phyloP scores from a whole-genome alignment of 1,140 invertebrate genomes.

The Magallana angulata region DNA sequence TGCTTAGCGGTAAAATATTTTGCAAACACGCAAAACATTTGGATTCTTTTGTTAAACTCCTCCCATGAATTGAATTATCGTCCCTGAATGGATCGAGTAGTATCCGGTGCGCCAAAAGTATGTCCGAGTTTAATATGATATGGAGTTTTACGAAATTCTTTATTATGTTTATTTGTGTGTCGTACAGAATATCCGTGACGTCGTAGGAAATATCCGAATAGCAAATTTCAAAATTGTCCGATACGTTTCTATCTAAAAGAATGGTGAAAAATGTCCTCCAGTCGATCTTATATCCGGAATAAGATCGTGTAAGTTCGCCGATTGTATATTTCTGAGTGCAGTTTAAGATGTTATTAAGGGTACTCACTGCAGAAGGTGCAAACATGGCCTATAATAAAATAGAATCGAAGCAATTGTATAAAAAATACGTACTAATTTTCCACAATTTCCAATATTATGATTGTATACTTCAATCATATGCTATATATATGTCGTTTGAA shows the following conservation, averaged over 20 bases:
- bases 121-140: conserved; percentile 50
- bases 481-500: no score
- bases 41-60: not conserved
- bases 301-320: conserved; percentile 21
- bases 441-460: no score
- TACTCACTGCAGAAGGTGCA: conserved; percentile 32
- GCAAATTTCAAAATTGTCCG: conserved; percentile 46
- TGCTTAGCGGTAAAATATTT: conserved; percentile 44
- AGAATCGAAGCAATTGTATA: not conserved
- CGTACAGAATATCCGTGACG: conserved; percentile 40
- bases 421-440: no score
- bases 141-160: conserved; percentile 52
- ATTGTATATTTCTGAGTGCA: conserved; percentile 48
- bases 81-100: conserved; percentile 31
- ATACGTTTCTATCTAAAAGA: conserved; percentile 44
- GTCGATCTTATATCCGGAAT: conserved; percentile 47
- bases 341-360: conserved; percentile 21
- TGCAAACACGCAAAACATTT: not conserved
- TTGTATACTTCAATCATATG: no score
- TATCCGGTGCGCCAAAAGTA: conserved; percentile 34
- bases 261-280: conserved; percentile 50
- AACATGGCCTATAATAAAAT: conserved; percentile 39
- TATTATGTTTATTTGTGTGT: conserved; percentile 37
- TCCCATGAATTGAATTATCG: not conserved
- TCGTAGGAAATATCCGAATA: conserved; percentile 46